A percentile compares a stretch with the other conserved stretches of the same genome.
These are phyloP conservation scores for Scrobipalpa costella DNA, from an alignment of 2,888 invertebrate genomes.

Conservation along the genomic window DNA sequence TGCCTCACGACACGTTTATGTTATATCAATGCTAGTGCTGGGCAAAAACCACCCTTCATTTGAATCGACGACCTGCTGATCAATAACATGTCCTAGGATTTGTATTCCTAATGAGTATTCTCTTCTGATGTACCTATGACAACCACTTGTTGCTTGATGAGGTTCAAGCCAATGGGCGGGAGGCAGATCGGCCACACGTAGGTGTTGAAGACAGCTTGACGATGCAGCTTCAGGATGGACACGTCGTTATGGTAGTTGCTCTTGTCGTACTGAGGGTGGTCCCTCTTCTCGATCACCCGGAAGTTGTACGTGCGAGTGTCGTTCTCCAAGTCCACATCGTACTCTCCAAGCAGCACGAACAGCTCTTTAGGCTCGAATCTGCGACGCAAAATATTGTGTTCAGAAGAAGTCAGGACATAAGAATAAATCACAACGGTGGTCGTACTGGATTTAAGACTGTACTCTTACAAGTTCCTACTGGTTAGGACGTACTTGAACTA, in stretches of 20 bases:
- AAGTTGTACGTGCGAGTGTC: slow-evolving; percentile 88
- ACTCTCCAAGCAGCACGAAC: slow-evolving; percentile 89
- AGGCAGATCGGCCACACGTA: slow-evolving; percentile 93
- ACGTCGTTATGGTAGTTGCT: slow-evolving; percentile 89
- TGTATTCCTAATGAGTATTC: no score
- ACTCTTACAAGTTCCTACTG: no score
- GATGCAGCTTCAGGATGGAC: slow-evolving; percentile 85
- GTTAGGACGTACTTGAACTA: no score
- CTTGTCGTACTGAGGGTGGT: slow-evolving; percentile 85
- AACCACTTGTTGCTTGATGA: slow-evolving; percentile 82
- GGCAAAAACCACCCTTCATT: no score
- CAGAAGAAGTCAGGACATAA: background rate
- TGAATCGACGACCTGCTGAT: no score
- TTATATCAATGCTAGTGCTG: no score
- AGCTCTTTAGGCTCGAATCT: slow-evolving; percentile 83
- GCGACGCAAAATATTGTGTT: slow-evolving; percentile 21
- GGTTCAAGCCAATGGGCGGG: slow-evolving; percentile 83
- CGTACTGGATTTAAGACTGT: no score
- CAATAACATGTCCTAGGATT: no score
- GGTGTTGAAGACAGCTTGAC: slow-evolving; percentile 85
- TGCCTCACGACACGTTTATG: no score
- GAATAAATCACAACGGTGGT: no score
- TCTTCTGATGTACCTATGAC: slow-evolving; percentile 80
- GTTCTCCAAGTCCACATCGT: slow-evolving; percentile 84
- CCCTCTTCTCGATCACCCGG: slow-evolving; percentile 82